Evolutionary conservation across 2,888 invertebrate species (phyloP).

Genomic region (Athalia rosae): DNA sequence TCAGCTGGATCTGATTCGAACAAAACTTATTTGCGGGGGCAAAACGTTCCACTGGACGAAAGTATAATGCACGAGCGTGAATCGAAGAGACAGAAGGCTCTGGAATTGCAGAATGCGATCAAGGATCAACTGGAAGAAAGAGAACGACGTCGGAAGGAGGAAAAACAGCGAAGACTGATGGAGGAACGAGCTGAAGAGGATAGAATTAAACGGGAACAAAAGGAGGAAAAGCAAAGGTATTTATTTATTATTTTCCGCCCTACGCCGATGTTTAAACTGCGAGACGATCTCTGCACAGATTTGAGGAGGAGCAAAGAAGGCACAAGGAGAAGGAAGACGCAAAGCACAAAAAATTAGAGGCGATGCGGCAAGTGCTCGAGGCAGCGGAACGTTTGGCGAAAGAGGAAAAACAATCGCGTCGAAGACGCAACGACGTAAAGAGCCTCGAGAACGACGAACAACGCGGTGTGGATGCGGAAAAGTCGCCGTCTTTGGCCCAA

Average conservation of each 20-base stretch:
- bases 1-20: constrained; percentile 67
- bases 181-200: constrained; percentile 90
- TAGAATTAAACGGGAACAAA: constrained; percentile 83
- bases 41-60: constrained; percentile 89
- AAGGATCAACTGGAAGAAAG: constrained; percentile 90
- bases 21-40: constrained; percentile 86
- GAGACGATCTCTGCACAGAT: constrained; percentile 55
- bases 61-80: constrained; percentile 88
- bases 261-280: background rate
- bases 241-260: background rate
- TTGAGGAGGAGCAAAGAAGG: constrained; percentile 83
- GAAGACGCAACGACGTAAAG: constrained; percentile 15
- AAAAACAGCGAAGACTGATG: constrained; percentile 82
- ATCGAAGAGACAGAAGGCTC: constrained; percentile 86
- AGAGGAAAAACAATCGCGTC: constrained; percentile 75
- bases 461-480: background rate
- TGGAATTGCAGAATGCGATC: constrained; percentile 91
- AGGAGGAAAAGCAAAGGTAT: constrained; percentile 70
- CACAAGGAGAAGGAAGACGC: constrained; percentile 82
- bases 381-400: constrained; percentile 83
- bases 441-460: background rate
- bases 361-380: constrained; percentile 84
- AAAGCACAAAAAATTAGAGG: constrained; percentile 84
- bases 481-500: background rate
- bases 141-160: constrained; percentile 84